Base-by-base conservation (phyloP, 2,888 invertebrate species). In the Nymphalis c-album region DNA sequence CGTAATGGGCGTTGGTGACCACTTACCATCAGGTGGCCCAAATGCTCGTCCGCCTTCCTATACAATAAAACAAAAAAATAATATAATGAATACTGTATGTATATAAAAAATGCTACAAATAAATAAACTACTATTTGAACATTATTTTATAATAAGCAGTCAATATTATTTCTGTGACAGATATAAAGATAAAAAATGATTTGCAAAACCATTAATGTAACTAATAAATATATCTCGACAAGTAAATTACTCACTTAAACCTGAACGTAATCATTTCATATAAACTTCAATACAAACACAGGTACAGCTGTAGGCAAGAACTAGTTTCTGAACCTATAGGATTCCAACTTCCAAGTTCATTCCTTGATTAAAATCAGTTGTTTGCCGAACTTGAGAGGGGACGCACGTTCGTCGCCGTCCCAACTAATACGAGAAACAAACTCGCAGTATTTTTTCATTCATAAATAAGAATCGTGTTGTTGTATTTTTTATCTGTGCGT, bases 281-380 rank as follows among this genome's bases (percentile, higher is more conserved):
- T 45, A 64, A 48, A 45, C 50, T 51, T 58, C 26, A 61, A 61
- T 47, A 20, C 50, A 59, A 22, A 68, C 47, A 55, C 50, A 66
- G 51, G 53, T 47, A 61, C 47, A 63, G n/a, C 60, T 63, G 58
- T 63, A 46, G 31, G 40, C 26, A n/a, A 53, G 51, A 71, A 69
- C 71, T 69, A 66, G 71, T 71, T 71, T 48, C 18, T 63, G n/a
- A n/a, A 62, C 18, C 65, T 60, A 69, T 66, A 68, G 69, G 71
- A 71, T 61, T 66, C 26, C 31, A 55, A 53, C n/a, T 31, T 17
- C 55, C 63, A 69, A 71, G 69, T 71, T 70, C 65, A 59, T 51
- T 57, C 69, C 63, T 66, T 69, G 69, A 50, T 63, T 50, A 60
- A 10, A 40, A 71, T 75, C 87, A 88, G 88, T 88, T 80, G 77